Evolutionary conservation across 2,888 invertebrate genomes (phyloP).

Genomic region (Lochmaea crataegi): DNA sequence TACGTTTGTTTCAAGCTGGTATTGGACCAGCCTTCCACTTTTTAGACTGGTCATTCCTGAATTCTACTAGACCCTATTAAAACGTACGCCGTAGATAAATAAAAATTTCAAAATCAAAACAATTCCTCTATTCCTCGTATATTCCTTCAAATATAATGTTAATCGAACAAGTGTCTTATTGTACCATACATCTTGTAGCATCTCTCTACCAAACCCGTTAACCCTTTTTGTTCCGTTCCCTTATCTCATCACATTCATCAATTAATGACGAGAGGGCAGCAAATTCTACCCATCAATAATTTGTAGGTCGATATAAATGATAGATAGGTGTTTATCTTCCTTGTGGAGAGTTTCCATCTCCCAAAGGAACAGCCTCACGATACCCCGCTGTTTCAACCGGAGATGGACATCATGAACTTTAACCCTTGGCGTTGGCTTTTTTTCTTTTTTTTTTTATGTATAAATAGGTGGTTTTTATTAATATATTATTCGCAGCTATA

Average conservation of each 20-base stretch:
- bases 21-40: too few species aligned
- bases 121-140: too few species aligned
- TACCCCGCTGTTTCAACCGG: constrained; percentile 38
- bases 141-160: too few species aligned
- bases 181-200: neutral
- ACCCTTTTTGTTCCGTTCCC: constrained; percentile 23
- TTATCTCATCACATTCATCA: constrained; percentile 31
- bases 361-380: constrained; percentile 44
- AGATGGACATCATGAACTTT: constrained; percentile 43
- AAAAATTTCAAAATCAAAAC: too few species aligned
- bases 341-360: constrained; percentile 45
- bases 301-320: constrained; percentile 48
- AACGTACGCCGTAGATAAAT: too few species aligned
- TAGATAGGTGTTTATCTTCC: constrained; percentile 52
- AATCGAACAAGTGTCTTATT: too few species aligned
- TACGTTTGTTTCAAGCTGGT: too few species aligned
- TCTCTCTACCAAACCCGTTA: constrained; percentile 4
- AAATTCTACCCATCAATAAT: constrained; percentile 40
- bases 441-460: constrained; percentile 14
- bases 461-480: neutral
- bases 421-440: too few species aligned
- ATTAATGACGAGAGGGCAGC: constrained; percentile 34
- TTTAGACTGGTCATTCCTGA: too few species aligned
- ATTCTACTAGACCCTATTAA: too few species aligned
- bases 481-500: too few species aligned